Evolutionary conservation across 1,140 invertebrate genomes (phyloP), one percentile per base, ranked within the genome.

Genomic region (Epicauta chinensis): DNA sequence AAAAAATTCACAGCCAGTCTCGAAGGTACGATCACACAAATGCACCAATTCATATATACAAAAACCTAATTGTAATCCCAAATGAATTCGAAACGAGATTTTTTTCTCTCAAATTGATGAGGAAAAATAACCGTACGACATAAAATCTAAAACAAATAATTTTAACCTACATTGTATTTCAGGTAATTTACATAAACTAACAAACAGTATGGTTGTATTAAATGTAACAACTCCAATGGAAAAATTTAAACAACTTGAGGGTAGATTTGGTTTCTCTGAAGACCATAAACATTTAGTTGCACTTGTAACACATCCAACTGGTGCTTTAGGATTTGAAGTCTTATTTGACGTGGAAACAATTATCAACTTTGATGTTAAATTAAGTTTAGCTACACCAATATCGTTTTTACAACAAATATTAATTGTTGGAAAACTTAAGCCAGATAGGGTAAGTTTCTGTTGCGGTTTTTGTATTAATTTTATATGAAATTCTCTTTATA

Each of bases 221-320:
- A 87, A 87, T 60, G 73, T 88, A 0, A 86, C 83, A 1, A 86
- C 84, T 2, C 83, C 85, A 0, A 69, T 82, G 15, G 79, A 84
- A 43, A 81, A 80, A 42, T 81, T 81, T 53, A 71, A 79, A 1
- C 77, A 73, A 2, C 73, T 85, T 7, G 74, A 73, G 1, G 84
- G 79, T n/a, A 72, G 81, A 16, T 83, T 89, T 58, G 84, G 83
- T 12, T 75, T 87, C 16, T 81, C 81, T 2, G 83, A 87, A 40
- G 71, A 72, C 23, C 78, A 86, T 37, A 75, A 75, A 42, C 83
- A 88, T 65, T 70, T 84, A 0, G 82, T 89, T 1, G 83, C 85
- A 0, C 79, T 86, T 65, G 66, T 89, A 0, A 72, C 77, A 13
- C 80, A 80, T 1, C 80, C 84, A 0, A 73, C 75, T 15, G 77